Conservation (phyloP, 2,797 vertebrate species). For the Scarus forsteni region DNA sequence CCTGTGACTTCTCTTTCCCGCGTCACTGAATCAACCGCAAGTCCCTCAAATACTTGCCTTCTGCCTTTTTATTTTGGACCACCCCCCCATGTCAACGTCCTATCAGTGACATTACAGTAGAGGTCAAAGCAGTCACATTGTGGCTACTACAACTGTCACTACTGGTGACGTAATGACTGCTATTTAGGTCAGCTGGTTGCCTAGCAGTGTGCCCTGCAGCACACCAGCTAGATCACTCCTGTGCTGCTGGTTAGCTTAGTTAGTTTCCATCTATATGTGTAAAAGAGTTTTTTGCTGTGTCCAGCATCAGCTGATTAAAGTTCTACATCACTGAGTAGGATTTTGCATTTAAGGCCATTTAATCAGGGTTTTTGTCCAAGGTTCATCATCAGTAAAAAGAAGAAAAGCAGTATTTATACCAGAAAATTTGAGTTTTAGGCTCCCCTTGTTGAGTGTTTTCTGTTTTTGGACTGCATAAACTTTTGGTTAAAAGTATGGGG, state of each 20-base stretch:
- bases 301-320: slow-evolving; percentile 4
- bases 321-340: slow-evolving; percentile 8
- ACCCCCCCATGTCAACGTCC: slow-evolving; percentile 14
- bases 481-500: too few relatives aligned
- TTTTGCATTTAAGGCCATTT: neutral
- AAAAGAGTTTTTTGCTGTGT: slow-evolving; percentile 26
- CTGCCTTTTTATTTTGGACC: neutral
- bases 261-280: slow-evolving; percentile 37
- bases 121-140: slow-evolving; percentile 74
- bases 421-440: too few relatives aligned
- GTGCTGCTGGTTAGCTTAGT: slow-evolving; percentile 65
- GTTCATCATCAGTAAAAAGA: too few relatives aligned
- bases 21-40: slow-evolving; percentile 33
- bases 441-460: too few relatives aligned
- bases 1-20: slow-evolving; percentile 47
- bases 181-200: slow-evolving; percentile 85
- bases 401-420: too few relatives aligned
- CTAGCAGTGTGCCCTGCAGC: slow-evolving; percentile 77
- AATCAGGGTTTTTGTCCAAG: too few relatives aligned
- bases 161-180: slow-evolving; percentile 73
- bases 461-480: too few relatives aligned
- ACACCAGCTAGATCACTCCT: slow-evolving; percentile 70
- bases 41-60: slow-evolving; percentile 20
- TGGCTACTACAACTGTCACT: slow-evolving; percentile 75
- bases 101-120: slow-evolving; percentile 67